Evolutionary conservation across 1,140 invertebrate species (phyloP), one percentile per base, ranked within the genome.

Genomic region (Diprion similis): DNA sequence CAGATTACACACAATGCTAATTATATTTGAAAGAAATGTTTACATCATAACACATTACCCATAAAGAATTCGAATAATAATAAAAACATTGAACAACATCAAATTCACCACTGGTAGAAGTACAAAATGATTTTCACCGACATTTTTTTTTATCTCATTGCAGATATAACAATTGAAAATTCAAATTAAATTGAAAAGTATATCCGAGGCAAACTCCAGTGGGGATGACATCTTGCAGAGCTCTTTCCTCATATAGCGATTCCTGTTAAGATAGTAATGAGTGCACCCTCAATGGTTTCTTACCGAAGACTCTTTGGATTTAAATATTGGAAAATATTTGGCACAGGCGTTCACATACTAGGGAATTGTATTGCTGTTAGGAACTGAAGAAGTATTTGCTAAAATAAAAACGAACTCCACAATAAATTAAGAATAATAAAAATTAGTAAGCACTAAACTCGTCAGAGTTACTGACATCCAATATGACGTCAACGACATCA

Each of bases 281-380:
- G 77, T 46, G 18, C 45, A 46, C 48, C 69, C 71, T 70, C 66
- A 67, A 24, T 70, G 70, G 66, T 66, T 46, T 73, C 79, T 17
- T 79, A 80, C 47, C 77, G 75, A 79, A 81, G 77, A 78, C 76
- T 73, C 75, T 80, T 84, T 77, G 78, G 78, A 76, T 84, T 85
- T 70, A 84, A 85, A 78, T 85, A 81, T 78, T 84, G 81, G 82
- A 82, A 79, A 67, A 78, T 79, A 76, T 73, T 77, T 17, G 51
- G 51, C 51, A 17, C 6, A 17, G n/a, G 11, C n/a, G 51, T 59
- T 59, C 24, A 6, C 24, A 37, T 37, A 37, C 1, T 4, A 37
- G 24, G 24, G 6, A 37, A 37, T 37, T 37, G 2, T 37, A 37
- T 6, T 37, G 24, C 24, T 37, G 24, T 37, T 37, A 6, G 24